Conservation (phyloP, 2,113 vertebrate genomes). For the Petrocephalus microphthalmus region DNA sequence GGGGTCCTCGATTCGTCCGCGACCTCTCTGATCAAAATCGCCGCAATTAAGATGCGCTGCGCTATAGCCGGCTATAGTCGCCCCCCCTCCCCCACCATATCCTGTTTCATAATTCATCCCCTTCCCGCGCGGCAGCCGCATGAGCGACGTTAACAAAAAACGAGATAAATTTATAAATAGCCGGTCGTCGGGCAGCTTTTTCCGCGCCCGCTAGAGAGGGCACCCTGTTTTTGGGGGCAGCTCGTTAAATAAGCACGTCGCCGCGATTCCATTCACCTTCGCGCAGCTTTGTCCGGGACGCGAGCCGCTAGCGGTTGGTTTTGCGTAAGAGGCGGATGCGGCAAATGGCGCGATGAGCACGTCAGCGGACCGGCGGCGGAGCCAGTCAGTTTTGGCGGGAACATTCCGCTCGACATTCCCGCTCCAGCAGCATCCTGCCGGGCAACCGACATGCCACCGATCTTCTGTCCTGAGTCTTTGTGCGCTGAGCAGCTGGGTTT, state of each 20-base stretch:
- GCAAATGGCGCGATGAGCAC: constrained; percentile 58
- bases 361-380: constrained; percentile 47
- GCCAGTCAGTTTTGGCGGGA: constrained; percentile 38
- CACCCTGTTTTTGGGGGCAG: constrained; percentile 35
- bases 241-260: constrained; percentile 45
- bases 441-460: constrained; percentile 48
- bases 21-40: not conserved
- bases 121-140: not conserved
- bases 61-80: no score
- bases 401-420: constrained; percentile 43
- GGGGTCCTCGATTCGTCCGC: not conserved
- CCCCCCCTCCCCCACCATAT: no score
- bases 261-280: constrained; percentile 60
- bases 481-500: not conserved
- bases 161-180: constrained; percentile 55
- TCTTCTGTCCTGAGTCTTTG: constrained; percentile 2
- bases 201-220: not conserved
- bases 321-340: constrained; percentile 56
- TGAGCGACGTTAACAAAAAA: not conserved
- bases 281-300: constrained; percentile 57
- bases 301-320: constrained; percentile 47
- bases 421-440: constrained; percentile 38
- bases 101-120: constrained; percentile 3
- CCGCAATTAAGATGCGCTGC: not conserved
- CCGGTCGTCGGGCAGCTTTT: constrained; percentile 22